Evolutionary conservation across 2,888 invertebrate genomes (phyloP).

Genomic region (Globia sparganii): DNA sequence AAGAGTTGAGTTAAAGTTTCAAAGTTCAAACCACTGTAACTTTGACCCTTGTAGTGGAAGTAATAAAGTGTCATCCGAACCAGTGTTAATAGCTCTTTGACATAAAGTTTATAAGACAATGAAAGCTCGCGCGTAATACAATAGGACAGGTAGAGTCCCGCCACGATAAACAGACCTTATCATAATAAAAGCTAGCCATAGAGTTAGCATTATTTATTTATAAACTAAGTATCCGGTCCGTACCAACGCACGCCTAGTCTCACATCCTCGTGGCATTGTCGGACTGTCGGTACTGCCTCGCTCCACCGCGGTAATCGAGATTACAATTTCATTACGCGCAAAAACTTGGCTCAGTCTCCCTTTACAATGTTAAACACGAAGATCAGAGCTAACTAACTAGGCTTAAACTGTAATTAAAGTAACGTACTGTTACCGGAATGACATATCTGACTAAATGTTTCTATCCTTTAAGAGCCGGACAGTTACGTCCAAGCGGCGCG

Average conservation of each 20-base stretch:
- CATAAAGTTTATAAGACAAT: slow-evolving; percentile 44
- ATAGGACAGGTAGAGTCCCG: slow-evolving; percentile 63
- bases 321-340: slow-evolving; percentile 82
- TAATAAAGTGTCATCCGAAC: slow-evolving; percentile 29
- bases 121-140: slow-evolving; percentile 55
- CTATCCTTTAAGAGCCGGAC: slow-evolving; percentile 86
- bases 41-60: slow-evolving; percentile 6
- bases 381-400: slow-evolving; percentile 81
- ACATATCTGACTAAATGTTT: slow-evolving; percentile 88
- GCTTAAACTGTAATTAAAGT: slow-evolving; percentile 84
- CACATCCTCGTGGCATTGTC: slow-evolving; percentile 69
- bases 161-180: slow-evolving; percentile 66
- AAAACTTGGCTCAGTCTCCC: slow-evolving; percentile 78
- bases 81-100: slow-evolving; percentile 8
- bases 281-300: slow-evolving; percentile 65
- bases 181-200: slow-evolving; percentile 68
- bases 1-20: too few species aligned
- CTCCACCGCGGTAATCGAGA: slow-evolving; percentile 68
- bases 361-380: slow-evolving; percentile 84
- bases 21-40: not conserved
- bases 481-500: slow-evolving; percentile 80
- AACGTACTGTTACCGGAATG: slow-evolving; percentile 86
- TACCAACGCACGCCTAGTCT: slow-evolving; percentile 65
- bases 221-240: slow-evolving; percentile 81
- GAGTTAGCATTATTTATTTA: slow-evolving; percentile 76